Evolutionary conservation across 2,888 invertebrate genomes (phyloP).

Genomic region (Resseliella maxima): DNA sequence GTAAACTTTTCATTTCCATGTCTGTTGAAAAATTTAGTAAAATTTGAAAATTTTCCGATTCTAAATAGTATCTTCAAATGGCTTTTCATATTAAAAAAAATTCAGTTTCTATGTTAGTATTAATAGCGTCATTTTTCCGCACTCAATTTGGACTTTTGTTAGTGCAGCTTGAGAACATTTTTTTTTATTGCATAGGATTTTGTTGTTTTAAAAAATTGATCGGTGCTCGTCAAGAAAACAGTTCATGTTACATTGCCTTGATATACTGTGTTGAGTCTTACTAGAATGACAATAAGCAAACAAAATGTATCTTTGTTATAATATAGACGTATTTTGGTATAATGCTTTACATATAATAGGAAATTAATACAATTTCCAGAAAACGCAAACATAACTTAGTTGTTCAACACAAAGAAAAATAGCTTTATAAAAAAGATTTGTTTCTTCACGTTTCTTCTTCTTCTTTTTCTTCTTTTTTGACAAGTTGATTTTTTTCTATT

Average conservation of each 20-base stretch:
- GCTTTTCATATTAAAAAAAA: slow-evolving; percentile 31
- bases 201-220: slow-evolving; percentile 11
- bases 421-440: background rate
- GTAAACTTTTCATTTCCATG: background rate
- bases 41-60: background rate
- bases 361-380: slow-evolving; percentile 9
- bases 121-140: background rate
- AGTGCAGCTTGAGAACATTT: background rate
- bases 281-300: background rate
- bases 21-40: background rate
- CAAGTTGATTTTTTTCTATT: background rate
- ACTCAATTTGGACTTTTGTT: background rate
- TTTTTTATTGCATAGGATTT: background rate
- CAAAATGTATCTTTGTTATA: background rate
- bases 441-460: background rate
- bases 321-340: background rate
- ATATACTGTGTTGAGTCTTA: background rate
- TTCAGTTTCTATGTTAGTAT: slow-evolving; percentile 27
- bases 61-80: background rate
- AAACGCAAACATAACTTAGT: slow-evolving; percentile 1
- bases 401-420: background rate
- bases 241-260: slow-evolving; percentile 52
- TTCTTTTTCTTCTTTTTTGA: background rate
- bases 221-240: background rate
- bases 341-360: background rate